Evolutionary conservation across 2,888 invertebrate species (phyloP).

Genomic region (Xylota segnis): DNA sequence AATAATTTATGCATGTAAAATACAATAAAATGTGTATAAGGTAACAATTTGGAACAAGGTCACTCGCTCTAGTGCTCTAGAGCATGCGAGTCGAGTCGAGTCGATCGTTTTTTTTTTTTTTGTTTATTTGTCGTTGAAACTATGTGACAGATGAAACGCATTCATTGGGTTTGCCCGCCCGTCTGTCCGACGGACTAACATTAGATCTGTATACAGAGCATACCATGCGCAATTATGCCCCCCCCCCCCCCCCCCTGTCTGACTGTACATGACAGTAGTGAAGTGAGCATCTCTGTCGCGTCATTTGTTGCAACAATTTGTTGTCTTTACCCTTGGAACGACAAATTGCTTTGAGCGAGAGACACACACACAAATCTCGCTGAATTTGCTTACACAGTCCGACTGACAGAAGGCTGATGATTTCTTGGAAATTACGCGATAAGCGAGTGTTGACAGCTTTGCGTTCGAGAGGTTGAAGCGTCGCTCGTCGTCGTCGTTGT

Average conservation of each 20-base stretch:
- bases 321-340: conserved; percentile 65
- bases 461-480: conserved; percentile 37
- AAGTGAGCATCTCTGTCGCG: conserved; percentile 72
- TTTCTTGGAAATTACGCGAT: conserved; percentile 64
- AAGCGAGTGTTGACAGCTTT: conserved; percentile 65
- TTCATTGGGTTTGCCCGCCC: conserved; percentile 31
- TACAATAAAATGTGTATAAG: conserved; percentile 67
- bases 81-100: conserved; percentile 16
- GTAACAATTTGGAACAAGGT: conserved; percentile 76
- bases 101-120: conserved; percentile 10
- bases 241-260: no score
- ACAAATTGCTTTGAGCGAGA: conserved; percentile 59
- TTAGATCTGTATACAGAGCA: conserved; percentile 69
- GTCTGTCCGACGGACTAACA: conserved; percentile 11
- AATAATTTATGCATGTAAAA: conserved; percentile 61
- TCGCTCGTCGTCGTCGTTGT: no score
- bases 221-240: conserved; percentile 63
- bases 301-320: conserved; percentile 73
- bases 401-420: conserved; percentile 31
- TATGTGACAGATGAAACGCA: conserved; percentile 68
- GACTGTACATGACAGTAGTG: conserved; percentile 59
- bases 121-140: conserved; percentile 24
- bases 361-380: conserved; percentile 41
- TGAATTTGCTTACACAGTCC: conserved; percentile 59
- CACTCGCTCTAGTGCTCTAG: conserved; percentile 61